phyloP scores from a whole-genome alignment of 2,888 invertebrate genomes.

The Lapara coniferarum region DNA sequence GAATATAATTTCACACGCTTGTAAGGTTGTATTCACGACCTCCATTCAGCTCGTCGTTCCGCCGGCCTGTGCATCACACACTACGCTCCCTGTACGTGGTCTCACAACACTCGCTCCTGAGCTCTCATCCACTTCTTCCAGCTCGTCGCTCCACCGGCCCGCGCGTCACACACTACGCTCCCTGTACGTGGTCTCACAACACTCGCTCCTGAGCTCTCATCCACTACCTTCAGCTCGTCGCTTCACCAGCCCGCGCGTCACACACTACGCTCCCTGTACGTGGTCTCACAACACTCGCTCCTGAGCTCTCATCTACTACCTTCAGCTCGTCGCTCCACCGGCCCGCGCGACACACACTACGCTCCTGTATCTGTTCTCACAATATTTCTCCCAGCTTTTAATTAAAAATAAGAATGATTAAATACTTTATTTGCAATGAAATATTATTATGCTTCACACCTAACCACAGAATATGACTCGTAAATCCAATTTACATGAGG shows the following conservation, averaged over 20 bases:
- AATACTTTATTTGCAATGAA: no score
- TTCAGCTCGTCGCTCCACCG: no score
- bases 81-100: neutral
- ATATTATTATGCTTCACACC: no score
- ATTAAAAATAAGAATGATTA: no score
- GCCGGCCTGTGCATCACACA: neutral
- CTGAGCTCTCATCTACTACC: no score
- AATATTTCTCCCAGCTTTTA: neutral
- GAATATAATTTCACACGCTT: neutral
- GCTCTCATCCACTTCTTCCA: slow-evolving; percentile 11
- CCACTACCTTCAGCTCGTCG: neutral
- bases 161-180: neutral
- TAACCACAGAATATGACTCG: no score
- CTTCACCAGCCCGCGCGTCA: neutral
- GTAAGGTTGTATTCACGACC: neutral
- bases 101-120: slow-evolving; percentile 5
- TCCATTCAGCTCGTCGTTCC: neutral
- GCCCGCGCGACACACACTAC: neutral
- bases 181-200: no score
- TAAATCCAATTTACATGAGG: no score
- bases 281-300: no score
- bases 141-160: slow-evolving; percentile 5
- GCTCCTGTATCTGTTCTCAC: neutral
- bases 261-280: no score
- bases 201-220: neutral